Conservation (phyloP, 2,113 vertebrate genomes). For the Cyanoramphus novaezelandiae region DNA sequence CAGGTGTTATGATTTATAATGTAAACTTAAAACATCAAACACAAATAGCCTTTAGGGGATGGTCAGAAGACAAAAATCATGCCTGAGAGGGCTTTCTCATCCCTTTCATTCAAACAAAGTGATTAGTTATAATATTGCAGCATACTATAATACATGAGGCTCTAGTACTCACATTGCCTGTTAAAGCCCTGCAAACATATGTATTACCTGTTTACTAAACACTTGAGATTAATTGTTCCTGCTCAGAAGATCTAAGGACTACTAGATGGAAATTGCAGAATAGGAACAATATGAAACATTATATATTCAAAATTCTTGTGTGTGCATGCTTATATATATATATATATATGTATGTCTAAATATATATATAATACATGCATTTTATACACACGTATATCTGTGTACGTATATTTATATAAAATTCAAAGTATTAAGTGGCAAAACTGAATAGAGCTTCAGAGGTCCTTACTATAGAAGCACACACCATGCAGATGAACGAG, state of each 20-base stretch:
- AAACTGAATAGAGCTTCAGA: background rate
- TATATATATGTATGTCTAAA: background rate
- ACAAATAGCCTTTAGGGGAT: background rate
- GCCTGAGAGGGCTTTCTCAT: background rate
- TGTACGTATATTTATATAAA: background rate
- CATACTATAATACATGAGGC: background rate
- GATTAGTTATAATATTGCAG: background rate
- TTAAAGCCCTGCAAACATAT: background rate
- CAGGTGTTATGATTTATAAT: constrained; percentile 51
- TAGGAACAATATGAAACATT: background rate
- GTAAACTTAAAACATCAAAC: constrained; percentile 61
- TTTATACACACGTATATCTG: background rate
- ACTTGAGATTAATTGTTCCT: background rate
- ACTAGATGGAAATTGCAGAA: background rate
- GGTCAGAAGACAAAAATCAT: constrained; percentile 45
- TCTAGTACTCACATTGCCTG: background rate
- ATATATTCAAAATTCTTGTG: background rate
- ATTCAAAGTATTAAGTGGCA: background rate
- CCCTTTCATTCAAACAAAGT: background rate
- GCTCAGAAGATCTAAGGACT: background rate
- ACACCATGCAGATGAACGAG: background rate
- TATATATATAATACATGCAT: background rate
- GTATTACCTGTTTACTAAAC: background rate
- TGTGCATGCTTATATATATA: background rate
- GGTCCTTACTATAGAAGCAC: background rate